A percentile compares a stretch with the other conserved stretches of the same genome.
Evolutionary conservation across 1,140 invertebrate species (phyloP).

Genomic region (Cotesia vestalis): DNA sequence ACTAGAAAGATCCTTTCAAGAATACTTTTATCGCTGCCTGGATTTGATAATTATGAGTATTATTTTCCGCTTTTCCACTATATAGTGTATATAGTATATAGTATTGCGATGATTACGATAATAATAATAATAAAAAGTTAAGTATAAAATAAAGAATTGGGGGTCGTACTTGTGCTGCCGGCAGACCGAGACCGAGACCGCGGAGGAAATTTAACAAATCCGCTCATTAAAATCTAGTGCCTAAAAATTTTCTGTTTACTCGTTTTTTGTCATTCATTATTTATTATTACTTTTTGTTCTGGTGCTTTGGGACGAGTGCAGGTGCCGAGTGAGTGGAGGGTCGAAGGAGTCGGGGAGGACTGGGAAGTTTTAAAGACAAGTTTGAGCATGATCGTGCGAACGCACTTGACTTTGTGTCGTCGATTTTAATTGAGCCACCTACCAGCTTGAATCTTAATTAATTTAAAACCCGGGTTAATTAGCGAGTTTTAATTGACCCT

Average conservation of each 20-base stretch:
- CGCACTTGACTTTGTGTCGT: constrained; percentile 33
- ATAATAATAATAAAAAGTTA: no score
- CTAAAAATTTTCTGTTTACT: constrained; percentile 33
- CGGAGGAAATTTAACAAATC: constrained; percentile 54
- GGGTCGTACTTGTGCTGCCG: constrained; percentile 53
- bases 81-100: no score
- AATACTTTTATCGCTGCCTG: constrained; percentile 45
- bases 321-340: no score
- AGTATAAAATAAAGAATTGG: constrained; percentile 15
- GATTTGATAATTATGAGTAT: constrained; percentile 67
- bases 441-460: constrained; percentile 36
- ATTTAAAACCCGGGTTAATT: constrained; percentile 42
- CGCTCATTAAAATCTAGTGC: constrained; percentile 57
- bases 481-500: constrained; percentile 42
- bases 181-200: constrained; percentile 58
- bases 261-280: constrained; percentile 19
- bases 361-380: neutral
- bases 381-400: constrained; percentile 35
- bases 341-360: no score
- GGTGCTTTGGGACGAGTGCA: neutral
- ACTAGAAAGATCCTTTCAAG: constrained; percentile 57
- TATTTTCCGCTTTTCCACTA: constrained; percentile 56
- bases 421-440: constrained; percentile 39
- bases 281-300: constrained; percentile 18
- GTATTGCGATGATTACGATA: neutral